A percentile compares a stretch with the other conserved stretches of the same genome.
These are phyloP conservation scores for Chaunax sp. DNA, from an alignment of 2,797 vertebrate genomes.

Conservation along the genomic window DNA sequence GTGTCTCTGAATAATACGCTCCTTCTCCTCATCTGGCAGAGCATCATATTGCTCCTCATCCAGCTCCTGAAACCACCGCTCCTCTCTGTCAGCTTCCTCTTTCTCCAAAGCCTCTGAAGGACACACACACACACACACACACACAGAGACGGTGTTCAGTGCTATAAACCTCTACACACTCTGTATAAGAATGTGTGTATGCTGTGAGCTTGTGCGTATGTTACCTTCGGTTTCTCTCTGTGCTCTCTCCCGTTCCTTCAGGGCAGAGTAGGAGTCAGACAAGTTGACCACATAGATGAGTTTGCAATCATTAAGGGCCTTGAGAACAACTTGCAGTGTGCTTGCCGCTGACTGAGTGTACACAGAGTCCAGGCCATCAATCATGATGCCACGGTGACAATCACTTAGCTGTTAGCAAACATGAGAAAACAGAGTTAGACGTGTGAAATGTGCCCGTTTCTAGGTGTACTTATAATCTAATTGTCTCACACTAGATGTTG, in stretches of 20 bases:
- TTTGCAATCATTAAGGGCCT: constrained; percentile 84
- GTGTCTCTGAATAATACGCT: constrained; percentile 56
- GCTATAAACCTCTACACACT: background rate
- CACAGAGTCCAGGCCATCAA: constrained; percentile 87
- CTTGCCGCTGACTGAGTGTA: constrained; percentile 75
- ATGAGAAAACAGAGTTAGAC: background rate
- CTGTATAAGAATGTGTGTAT: background rate
- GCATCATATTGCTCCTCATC: constrained; percentile 87
- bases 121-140: constrained; percentile 18
- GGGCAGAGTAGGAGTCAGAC: constrained; percentile 79
- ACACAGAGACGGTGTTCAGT: background rate
- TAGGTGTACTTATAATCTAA: background rate
- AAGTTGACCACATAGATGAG: constrained; percentile 89
- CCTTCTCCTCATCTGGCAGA: constrained; percentile 82
- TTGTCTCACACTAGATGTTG: too few species aligned
- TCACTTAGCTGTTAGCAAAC: constrained; percentile 82
- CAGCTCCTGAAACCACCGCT: constrained; percentile 75
- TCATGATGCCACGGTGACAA: constrained; percentile 87
- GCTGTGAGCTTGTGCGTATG: constrained; percentile 1
- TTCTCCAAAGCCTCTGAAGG: constrained; percentile 62
- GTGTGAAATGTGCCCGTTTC: background rate
- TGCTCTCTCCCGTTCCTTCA: constrained; percentile 79
- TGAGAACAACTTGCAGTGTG: constrained; percentile 86
- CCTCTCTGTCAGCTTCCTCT: constrained; percentile 66
- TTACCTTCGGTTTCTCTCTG: constrained; percentile 83